Evolutionary conservation across 2,888 invertebrate genomes (phyloP), one percentile per base, ranked within the genome.

Genomic region (Cerceris ruficornis): DNA sequence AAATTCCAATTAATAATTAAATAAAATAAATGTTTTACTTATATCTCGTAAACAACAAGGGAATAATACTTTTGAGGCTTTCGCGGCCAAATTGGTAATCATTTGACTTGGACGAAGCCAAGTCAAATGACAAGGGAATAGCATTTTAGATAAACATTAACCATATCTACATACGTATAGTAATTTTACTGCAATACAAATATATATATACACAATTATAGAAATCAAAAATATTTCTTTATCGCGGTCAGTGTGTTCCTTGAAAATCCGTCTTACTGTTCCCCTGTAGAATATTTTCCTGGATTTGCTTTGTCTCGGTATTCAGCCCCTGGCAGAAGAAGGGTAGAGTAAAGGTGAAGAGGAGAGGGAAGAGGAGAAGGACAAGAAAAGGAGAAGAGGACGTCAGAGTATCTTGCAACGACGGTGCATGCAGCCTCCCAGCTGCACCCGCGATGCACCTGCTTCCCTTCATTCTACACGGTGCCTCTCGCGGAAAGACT

Each of bases 391-490:
- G 54, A 74, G 75, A 75, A 61, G 52, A 67, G 67, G 70, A 75
- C 65, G 75, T 77, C 75, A 65, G 72, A 75, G 74, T 79, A 81
- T 81, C 78, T 76, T 71, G 76, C 80, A 78, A 80, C 69, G 80
- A 77, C 68, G 76, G 60, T 66, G 71, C 64, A 75, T 73, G 83
- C 85, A 85, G 84, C 84, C 81, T 83, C 82, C 82, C 87, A 86
- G 87, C 87, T 88, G 87, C 87, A 85, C 86, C 84, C 78, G 77
- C 75, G 77, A 78, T 78, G 76, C 78, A 78, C 78, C 78, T 88
- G 85, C 86, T 83, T 71, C 82, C 82, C 76, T 86, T 79, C 80
- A 61, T 85, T 85, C 85, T 77, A 72, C 75, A 64, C 58, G 79
- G 70, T 61, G 70, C 54, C 76, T 73, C 77, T 77, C 81, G 79